phyloP scores from a whole-genome alignment of 1,140 invertebrate genomes.

The Achatina immaculata region DNA sequence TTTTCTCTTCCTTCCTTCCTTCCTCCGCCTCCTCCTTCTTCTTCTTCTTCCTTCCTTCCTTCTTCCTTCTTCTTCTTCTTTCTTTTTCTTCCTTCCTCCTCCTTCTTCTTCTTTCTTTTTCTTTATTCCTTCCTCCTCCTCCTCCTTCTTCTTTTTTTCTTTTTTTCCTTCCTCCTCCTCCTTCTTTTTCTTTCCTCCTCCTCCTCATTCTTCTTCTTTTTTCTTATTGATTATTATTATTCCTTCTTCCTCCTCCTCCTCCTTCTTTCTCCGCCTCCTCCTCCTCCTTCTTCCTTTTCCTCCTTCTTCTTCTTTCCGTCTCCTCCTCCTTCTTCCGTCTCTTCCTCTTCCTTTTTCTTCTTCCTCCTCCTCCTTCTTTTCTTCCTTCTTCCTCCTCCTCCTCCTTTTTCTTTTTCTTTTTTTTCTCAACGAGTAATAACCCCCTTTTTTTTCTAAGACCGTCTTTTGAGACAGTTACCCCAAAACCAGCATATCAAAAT shows the following conservation, averaged over 20 bases:
- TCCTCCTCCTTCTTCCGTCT: not conserved
- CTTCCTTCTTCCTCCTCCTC: not conserved
- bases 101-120: not conserved
- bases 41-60: not conserved
- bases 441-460: too few relatives aligned
- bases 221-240: not conserved
- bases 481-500: too few relatives aligned
- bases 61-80: not conserved
- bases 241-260: not conserved
- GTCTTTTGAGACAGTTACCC: too few relatives aligned
- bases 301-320: not conserved
- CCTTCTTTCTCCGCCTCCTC: not conserved
- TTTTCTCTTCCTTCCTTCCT: too few relatives aligned
- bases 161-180: not conserved
- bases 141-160: not conserved
- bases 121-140: not conserved
- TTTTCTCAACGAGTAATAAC: too few relatives aligned
- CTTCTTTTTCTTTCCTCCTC: not conserved
- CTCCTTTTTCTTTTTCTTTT: constrained; percentile 2
- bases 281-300: not conserved
- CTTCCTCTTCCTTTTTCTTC: not conserved
- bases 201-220: not conserved
- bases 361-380: not conserved
- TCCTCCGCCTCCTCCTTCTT: too few relatives aligned
- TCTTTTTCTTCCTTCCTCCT: not conserved